phyloP scores from a whole-genome alignment of 1,140 invertebrate species.

The Triops cancriformis region DNA sequence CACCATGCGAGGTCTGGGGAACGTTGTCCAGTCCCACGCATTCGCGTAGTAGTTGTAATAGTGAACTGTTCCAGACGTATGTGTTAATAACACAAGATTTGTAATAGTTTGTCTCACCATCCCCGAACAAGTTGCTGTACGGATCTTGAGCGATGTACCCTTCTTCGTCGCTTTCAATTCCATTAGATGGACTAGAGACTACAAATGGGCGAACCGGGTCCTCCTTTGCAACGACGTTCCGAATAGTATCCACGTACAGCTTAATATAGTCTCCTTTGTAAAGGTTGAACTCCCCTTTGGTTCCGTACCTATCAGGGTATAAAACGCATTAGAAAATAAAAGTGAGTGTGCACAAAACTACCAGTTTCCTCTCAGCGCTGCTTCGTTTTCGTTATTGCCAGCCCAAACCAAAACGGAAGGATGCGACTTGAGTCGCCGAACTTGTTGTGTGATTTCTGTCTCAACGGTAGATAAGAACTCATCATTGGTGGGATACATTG shows the following conservation, averaged over 20 bases:
- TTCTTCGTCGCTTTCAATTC: constrained; percentile 60
- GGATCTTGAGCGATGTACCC: constrained; percentile 70
- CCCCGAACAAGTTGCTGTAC: constrained; percentile 69
- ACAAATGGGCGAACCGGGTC: constrained; percentile 60
- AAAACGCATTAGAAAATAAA: constrained; percentile 14
- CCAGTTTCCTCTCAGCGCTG: constrained; percentile 75
- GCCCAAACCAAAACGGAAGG: constrained; percentile 82
- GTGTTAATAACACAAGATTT: constrained; percentile 17
- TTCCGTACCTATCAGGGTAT: constrained; percentile 50
- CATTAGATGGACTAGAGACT: constrained; percentile 88
- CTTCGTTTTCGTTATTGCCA: constrained; percentile 98
- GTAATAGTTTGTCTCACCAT: constrained; percentile 53
- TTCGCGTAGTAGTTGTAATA: constrained; percentile 81
- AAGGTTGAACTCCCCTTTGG: constrained; percentile 45
- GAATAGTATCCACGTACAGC: constrained; percentile 74
- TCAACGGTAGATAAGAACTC: constrained; percentile 64
- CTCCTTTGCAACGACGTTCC: constrained; percentile 51
- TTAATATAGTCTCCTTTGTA: constrained; percentile 76
- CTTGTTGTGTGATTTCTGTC: constrained; percentile 73
- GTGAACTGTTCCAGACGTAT: constrained; percentile 54
- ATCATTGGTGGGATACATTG: constrained; percentile 76
- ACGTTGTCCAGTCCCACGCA: constrained; percentile 67
- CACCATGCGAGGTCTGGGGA: constrained; percentile 72
- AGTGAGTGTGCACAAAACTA: constrained; percentile 32
- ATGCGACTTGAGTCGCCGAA: constrained; percentile 75